Evolutionary conservation across 2,888 invertebrate genomes (phyloP).

Genomic region (Sympetrum striolatum): DNA sequence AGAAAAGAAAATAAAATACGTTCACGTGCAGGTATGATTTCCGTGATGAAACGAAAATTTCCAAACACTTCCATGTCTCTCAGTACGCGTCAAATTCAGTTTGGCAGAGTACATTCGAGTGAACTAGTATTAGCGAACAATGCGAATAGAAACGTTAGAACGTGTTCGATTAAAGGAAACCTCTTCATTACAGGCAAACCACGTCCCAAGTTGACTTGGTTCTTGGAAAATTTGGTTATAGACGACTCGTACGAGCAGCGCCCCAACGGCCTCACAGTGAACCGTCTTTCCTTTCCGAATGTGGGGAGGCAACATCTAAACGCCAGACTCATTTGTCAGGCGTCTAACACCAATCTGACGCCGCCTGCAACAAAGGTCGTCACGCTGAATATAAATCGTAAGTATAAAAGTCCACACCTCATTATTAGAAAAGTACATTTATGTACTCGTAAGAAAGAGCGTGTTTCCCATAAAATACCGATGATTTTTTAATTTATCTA

Average conservation of each 20-base stretch:
- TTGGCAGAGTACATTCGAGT: no score
- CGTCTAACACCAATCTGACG: conserved; percentile 84
- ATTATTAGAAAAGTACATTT: background rate
- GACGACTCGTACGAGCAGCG: conserved; percentile 80
- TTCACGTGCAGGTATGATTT: no score
- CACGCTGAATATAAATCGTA: conserved; percentile 84
- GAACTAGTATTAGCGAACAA: no score
- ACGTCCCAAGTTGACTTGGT: conserved; percentile 82
- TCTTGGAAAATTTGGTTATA: conserved; percentile 81
- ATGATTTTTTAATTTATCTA: background rate
- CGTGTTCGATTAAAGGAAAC: no score
- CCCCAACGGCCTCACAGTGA: conserved; percentile 72
- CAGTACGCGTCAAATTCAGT: no score
- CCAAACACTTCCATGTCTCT: no score
- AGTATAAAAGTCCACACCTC: conserved; percentile 61
- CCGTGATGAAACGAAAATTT: no score
- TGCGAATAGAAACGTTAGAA: no score
- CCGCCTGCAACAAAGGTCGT: conserved; percentile 79
- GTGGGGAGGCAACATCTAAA: conserved; percentile 84
- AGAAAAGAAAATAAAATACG: no score
- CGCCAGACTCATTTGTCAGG: conserved; percentile 84
- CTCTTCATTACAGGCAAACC: conserved; percentile 60
- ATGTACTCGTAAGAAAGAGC: background rate
- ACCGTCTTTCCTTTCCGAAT: conserved; percentile 79
- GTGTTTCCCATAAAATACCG: background rate